Conservation (phyloP, 2,113 vertebrate genomes). For the Sialia sialis region DNA sequence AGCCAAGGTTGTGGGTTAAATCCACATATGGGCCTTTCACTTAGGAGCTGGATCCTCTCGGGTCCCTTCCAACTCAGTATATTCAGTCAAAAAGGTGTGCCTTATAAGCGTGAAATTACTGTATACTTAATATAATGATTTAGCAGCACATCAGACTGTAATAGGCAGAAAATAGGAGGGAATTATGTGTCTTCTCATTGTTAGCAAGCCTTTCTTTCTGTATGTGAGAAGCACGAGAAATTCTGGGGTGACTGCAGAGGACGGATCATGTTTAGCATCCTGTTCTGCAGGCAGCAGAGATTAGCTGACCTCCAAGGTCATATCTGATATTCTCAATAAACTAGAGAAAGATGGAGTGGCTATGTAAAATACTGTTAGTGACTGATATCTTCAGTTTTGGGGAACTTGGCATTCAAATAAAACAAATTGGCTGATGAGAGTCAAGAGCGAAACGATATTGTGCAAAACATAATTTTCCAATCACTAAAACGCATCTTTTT, state of each 20-base stretch:
- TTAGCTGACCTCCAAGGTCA: neutral
- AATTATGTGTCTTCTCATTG: neutral
- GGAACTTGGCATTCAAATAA: neutral
- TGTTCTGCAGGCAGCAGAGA: neutral
- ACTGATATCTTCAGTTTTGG: neutral
- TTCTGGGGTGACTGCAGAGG: neutral
- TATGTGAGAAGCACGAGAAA: neutral
- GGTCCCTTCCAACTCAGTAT: neutral
- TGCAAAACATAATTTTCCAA: neutral
- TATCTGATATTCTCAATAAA: neutral
- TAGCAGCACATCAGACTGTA: neutral
- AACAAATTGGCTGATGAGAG: neutral
- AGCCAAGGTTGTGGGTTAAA: neutral
- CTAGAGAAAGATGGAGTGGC: neutral
- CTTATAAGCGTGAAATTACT: too few species aligned
- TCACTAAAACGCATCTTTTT: fast-evolving
- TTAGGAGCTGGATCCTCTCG: neutral
- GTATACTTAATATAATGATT: neutral
- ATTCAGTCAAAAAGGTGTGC: too few species aligned
- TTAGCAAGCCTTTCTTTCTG: neutral
- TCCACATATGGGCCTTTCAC: neutral
- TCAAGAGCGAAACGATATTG: neutral
- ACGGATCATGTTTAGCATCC: neutral
- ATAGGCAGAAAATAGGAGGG: neutral
- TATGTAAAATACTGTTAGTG: neutral